Evolutionary conservation across 2,888 invertebrate species (phyloP), one percentile per base, ranked within the genome.

Genomic region (Pandemis heparana): DNA sequence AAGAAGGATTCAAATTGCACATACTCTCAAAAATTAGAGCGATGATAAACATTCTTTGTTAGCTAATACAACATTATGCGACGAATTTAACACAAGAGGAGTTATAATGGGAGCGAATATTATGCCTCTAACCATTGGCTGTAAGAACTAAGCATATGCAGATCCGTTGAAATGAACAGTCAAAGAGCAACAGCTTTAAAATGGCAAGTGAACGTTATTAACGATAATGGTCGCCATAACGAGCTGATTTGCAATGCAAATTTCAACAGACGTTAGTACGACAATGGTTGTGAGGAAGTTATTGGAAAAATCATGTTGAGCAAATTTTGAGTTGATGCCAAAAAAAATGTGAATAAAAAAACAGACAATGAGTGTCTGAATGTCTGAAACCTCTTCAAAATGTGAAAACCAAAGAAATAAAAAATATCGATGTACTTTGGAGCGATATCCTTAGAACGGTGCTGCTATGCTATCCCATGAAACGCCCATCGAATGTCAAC

Each of bases 201-300:
- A 67, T 46, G 67, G 63, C 68, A 68, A 73, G 53, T 56, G 61
- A 53, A 62, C 53, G 53, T 66, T 51, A 67, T 59, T 62, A 61
- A 23, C 61, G 61, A 32, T 74, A 75, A 75, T 74, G 74, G 66
- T 38, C 14, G 67, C 75, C 74, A 75, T 71, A 76, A 77, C 67
- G 67, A 65, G 69, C 64, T 75, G 66, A 81, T 82, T 81, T 77
- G 79, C 79, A 80, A 80, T 79, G 79, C 78, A 77, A 78, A 82
- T 80, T 46, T 70, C 70, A 78, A 78, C 76, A 77, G 77, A 70
- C 71, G 75, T 79, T 71, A 75, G 60, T 60, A 73, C 43, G 68
- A 73, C 75, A 77, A 71, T 70, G 71, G 61, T 32, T 60, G 66
- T 59, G 43, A 14, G 53, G 63, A 68, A 60, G 38, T 60, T 61